A percentile compares a stretch with the other conserved stretches of the same genome.
These are phyloP conservation scores for Agapornis roseicollis DNA, from an alignment of 2,113 vertebrate species.

Conservation along the genomic window DNA sequence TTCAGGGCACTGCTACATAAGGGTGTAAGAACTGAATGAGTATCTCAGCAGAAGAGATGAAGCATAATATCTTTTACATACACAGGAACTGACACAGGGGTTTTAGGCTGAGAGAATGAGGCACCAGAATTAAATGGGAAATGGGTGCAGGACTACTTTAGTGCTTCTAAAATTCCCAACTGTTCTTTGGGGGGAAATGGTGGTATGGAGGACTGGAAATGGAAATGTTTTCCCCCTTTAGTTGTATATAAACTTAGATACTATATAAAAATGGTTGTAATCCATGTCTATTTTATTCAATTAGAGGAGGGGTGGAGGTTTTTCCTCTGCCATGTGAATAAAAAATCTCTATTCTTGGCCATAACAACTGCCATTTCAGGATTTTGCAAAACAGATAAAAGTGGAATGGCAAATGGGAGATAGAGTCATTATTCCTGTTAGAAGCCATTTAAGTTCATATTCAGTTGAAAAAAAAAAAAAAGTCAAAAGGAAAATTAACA, in stretches of 20 bases:
- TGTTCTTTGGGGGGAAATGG: not conserved
- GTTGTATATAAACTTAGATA: not conserved
- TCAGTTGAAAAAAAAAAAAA: not conserved
- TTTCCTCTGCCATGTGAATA: not conserved
- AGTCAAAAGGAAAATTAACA: conserved; percentile 7
- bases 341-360: conserved; percentile 6
- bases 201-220: not conserved
- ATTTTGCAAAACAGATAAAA: conserved; percentile 32
- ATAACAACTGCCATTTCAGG: conserved; percentile 24
- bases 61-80: not conserved
- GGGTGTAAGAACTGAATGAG: not conserved
- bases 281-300: not conserved
- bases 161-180: not conserved
- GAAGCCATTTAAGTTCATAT: conserved; percentile 35
- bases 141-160: not conserved
- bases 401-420: conserved; percentile 10
- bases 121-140: not conserved
- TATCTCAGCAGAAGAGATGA: not conserved
- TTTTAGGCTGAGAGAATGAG: not conserved
- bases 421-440: conserved; percentile 18
- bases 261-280: not conserved
- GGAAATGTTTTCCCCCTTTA: not conserved
- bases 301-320: not conserved
- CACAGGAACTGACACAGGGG: not conserved
- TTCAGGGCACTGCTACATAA: not conserved